These are phyloP conservation scores for Thymelicus sylvestris DNA, from an alignment of 2,888 invertebrate species.

Conservation along the genomic window DNA sequence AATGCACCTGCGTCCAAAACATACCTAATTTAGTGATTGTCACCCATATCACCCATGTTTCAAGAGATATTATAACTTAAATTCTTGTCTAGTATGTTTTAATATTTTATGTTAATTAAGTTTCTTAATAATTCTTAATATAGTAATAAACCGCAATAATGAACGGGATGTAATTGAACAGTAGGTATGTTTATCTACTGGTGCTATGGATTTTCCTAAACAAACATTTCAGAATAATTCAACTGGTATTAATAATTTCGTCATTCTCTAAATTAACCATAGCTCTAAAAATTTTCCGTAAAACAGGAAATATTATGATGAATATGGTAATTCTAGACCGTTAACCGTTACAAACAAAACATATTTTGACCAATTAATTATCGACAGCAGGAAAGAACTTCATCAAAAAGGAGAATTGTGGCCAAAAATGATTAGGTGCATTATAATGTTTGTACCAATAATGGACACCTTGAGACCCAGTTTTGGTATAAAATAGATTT, in stretches of 20 bases:
- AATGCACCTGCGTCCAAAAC: too few relatives aligned
- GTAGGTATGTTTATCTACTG: neutral
- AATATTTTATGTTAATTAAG: too few relatives aligned
- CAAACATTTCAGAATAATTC: neutral
- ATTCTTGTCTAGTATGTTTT: too few relatives aligned
- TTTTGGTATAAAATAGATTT: too few relatives aligned
- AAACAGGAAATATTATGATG: constrained; percentile 9
- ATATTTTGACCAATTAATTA: constrained; percentile 15
- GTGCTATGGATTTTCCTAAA: neutral
- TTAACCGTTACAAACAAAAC: constrained; percentile 4
- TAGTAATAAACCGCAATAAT: neutral
- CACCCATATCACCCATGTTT: too few relatives aligned
- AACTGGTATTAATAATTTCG: neutral
- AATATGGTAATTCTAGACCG: constrained; percentile 1
- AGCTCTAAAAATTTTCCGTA: neutral
- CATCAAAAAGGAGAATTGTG: constrained; percentile 11
- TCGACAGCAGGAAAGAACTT: constrained; percentile 12
- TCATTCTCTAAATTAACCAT: constrained; percentile 10
- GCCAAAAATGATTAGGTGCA: neutral
- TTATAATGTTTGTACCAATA: neutral
- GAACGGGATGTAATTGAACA: neutral
- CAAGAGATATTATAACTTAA: too few relatives aligned
- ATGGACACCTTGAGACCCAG: neutral
- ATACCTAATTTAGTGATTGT: too few relatives aligned
- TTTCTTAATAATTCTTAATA: too few relatives aligned